Evolutionary conservation across 2,797 vertebrate genomes (phyloP).

Genomic region (Hypotaenidia philippensis): DNA sequence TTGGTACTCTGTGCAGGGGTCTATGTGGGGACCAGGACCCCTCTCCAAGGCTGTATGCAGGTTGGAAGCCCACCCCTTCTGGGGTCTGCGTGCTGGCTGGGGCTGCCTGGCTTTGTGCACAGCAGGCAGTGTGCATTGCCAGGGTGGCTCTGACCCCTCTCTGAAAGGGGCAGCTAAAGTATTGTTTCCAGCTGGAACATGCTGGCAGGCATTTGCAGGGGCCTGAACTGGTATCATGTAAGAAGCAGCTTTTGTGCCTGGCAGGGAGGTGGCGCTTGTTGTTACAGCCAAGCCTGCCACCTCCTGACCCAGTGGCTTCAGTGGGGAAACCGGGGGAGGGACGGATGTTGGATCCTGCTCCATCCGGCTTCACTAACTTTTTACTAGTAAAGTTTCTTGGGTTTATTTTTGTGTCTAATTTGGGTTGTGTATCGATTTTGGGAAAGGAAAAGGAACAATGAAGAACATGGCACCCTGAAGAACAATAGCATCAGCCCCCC

Average conservation of each 20-base stretch:
- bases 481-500: not conserved
- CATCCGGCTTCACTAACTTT: not conserved
- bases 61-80: not conserved
- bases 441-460: not conserved
- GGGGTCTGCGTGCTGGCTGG: not conserved
- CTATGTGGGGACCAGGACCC: not conserved
- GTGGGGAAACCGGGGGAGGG: not conserved
- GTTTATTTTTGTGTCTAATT: not conserved
- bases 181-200: not conserved
- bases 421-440: not conserved
- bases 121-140: not conserved
- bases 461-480: not conserved
- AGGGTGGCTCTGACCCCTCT: not conserved
- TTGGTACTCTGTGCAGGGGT: not conserved
- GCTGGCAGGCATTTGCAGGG: too few species aligned
- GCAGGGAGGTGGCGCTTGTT: fast-evolving
- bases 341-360: not conserved
- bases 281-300: not conserved
- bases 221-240: not conserved
- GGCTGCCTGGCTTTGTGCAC: not conserved
- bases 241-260: not conserved
- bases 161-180: not conserved
- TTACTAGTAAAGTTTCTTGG: not conserved
- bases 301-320: not conserved
- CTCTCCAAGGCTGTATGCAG: not conserved